Conservation (phyloP, 2,888 invertebrate species). For the Amblyteles armatorius region DNA sequence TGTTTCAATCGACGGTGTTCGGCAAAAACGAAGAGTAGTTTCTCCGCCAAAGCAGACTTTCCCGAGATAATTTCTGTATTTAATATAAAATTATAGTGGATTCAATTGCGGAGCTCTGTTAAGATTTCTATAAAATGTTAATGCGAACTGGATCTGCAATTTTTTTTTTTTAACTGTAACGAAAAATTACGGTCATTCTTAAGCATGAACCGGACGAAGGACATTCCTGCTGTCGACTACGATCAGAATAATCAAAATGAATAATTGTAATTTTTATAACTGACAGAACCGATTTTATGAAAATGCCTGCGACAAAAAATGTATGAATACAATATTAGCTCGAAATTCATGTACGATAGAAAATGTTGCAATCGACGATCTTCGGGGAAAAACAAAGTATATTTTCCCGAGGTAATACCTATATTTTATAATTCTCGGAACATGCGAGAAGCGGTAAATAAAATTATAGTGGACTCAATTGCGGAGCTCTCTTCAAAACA, state of each 20-base stretch:
- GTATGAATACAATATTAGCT: too few relatives aligned
- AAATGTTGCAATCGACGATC: neutral
- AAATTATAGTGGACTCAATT: neutral
- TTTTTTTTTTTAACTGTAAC: neutral
- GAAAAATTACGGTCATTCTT: neutral
- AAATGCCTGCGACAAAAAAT: constrained; percentile 86
- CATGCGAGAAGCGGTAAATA: neutral
- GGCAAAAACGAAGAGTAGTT: neutral
- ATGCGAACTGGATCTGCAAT: neutral
- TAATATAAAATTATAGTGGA: neutral
- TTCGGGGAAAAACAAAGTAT: neutral
- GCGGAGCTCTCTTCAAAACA: neutral
- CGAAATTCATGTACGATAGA: too few relatives aligned
- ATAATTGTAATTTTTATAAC: constrained; percentile 70
- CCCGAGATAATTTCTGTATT: neutral
- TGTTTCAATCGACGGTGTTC: neutral
- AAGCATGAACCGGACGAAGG: neutral
- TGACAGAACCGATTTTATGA: constrained; percentile 93
- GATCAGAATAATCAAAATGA: neutral
- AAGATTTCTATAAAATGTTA: neutral
- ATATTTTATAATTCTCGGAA: neutral
- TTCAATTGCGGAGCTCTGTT: neutral
- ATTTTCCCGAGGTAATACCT: neutral
- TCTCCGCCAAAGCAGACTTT: neutral
- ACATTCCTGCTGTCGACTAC: neutral